phyloP scores from a whole-genome alignment of 2,888 invertebrate genomes.

The Theodoxus fluviatilis region DNA sequence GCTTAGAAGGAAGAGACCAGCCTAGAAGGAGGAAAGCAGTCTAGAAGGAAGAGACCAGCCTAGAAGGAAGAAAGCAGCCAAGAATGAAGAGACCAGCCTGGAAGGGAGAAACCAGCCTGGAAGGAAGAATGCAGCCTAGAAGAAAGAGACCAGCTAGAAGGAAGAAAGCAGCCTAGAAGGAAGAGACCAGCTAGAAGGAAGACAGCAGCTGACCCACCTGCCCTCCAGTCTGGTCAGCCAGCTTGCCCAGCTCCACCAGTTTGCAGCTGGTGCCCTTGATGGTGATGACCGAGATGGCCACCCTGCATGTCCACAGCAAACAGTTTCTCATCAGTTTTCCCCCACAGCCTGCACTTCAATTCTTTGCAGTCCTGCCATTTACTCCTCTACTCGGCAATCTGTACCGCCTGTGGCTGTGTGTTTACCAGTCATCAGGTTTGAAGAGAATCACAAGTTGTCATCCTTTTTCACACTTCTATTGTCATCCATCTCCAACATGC shows the following conservation, averaged over 20 bases:
- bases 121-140: background rate
- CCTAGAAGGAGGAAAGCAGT: background rate
- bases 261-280: conserved; percentile 62
- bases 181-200: background rate
- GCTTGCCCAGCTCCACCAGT: conserved; percentile 57
- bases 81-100: background rate
- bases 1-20: background rate
- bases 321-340: too few species aligned
- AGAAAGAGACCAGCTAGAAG: background rate
- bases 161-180: background rate
- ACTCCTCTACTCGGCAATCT: too few species aligned
- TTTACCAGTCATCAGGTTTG: too few species aligned
- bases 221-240: conserved; percentile 60
- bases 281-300: conserved; percentile 59
- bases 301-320: conserved; percentile 37
- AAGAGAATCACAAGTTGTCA: too few species aligned
- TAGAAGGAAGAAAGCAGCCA: background rate
- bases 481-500: too few species aligned
- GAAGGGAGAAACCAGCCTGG: background rate
- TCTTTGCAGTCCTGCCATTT: too few species aligned
- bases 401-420: too few species aligned
- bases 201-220: conserved; percentile 45
- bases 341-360: too few species aligned
- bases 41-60: background rate
- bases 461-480: background rate